Conservation (phyloP, 1,140 invertebrate species). For the Meloidogyne floridensis region DNA sequence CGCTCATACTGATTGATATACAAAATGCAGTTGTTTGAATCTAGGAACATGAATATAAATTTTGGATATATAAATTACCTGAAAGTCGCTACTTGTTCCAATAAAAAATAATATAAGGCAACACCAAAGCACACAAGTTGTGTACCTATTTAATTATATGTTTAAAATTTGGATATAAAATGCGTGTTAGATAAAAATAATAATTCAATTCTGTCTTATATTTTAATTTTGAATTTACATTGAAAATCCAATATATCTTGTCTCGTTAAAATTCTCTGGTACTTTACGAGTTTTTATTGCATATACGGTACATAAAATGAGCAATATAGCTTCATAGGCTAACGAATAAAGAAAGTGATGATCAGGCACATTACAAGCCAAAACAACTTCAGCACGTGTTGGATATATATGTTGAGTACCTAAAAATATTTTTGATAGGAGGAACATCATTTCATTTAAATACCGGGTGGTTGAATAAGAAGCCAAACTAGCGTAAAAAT, state of each 20-base stretch:
- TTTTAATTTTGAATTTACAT: conserved; percentile 66
- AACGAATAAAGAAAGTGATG: conserved; percentile 76
- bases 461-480: conserved; percentile 73
- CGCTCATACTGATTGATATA: conserved; percentile 68
- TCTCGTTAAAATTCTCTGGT: conserved; percentile 76
- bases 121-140: conserved; percentile 78
- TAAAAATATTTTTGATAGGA: conserved; percentile 18
- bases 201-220: no score
- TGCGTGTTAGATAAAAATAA: no score
- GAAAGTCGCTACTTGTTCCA: conserved; percentile 70
- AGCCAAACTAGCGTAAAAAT: conserved; percentile 73
- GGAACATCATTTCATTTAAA: background rate
- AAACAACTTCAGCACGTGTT: conserved; percentile 69
- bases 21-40: conserved; percentile 71
- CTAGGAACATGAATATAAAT: conserved; percentile 51
- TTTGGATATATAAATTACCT: conserved; percentile 64
- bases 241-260: conserved; percentile 76
- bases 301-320: conserved; percentile 76
- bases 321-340: conserved; percentile 76
- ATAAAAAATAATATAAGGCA: conserved; percentile 77
- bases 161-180: background rate
- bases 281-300: conserved; percentile 78
- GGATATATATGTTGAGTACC: conserved; percentile 66
- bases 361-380: conserved; percentile 76
- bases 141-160: conserved; percentile 68